phyloP scores from a whole-genome alignment of 2,113 vertebrate genomes.

The Apodemus sylvaticus region DNA sequence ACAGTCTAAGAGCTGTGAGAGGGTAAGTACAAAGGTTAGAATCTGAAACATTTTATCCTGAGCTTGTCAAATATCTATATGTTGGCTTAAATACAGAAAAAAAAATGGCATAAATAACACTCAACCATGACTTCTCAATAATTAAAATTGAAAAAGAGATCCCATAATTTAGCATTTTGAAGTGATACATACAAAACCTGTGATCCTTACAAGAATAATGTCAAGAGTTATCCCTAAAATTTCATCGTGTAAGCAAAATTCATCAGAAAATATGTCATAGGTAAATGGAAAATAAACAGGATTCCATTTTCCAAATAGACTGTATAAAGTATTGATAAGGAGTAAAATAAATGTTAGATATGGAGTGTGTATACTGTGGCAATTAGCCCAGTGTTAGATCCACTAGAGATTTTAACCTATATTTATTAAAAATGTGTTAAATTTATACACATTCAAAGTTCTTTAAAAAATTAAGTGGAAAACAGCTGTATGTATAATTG shows the following conservation, averaged over 20 bases:
- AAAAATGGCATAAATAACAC: neutral
- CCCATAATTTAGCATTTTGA: neutral
- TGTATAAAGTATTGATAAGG: neutral
- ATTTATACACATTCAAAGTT: neutral
- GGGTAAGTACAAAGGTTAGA: neutral
- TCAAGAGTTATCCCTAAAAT: neutral
- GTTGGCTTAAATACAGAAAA: slow-evolving; percentile 13
- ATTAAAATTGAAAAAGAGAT: neutral
- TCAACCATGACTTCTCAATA: neutral
- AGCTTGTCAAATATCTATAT: neutral
- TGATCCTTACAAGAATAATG: neutral
- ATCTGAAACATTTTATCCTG: neutral
- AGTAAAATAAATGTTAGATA: neutral
- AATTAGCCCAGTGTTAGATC: neutral
- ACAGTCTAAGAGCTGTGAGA: neutral
- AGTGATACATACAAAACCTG: neutral
- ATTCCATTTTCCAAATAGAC: neutral
- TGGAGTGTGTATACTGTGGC: neutral
- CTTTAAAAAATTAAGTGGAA: neutral
- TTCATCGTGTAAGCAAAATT: neutral
- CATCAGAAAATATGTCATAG: neutral
- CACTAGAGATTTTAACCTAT: neutral
- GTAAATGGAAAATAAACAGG: neutral
- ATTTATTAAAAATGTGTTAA: neutral
- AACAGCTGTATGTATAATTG: neutral